These are phyloP conservation scores for Alces alces DNA, from an alignment of 2,113 vertebrate species.

Conservation along the genomic window DNA sequence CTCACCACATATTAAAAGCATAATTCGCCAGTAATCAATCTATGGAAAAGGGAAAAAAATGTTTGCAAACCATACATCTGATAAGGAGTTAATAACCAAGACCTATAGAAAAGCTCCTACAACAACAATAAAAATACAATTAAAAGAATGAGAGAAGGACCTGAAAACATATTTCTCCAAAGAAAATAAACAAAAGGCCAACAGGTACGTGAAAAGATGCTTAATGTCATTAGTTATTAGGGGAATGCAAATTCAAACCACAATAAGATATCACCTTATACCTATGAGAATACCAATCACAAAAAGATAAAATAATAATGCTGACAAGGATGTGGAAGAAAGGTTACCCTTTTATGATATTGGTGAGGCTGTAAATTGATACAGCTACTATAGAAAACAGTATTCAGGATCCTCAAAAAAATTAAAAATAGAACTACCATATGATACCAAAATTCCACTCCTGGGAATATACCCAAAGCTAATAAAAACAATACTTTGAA, in stretches of 20 bases:
- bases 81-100: background rate
- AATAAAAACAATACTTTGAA: background rate
- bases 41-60: background rate
- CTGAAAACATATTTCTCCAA: background rate
- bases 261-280: background rate
- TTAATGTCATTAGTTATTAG: background rate
- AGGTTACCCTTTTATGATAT: background rate
- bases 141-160: background rate
- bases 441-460: background rate
- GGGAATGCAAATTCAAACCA: background rate
- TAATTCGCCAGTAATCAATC: background rate
- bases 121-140: background rate
- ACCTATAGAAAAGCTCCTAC: background rate
- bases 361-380: background rate
- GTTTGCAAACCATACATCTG: background rate
- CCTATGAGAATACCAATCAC: background rate
- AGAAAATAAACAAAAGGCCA: background rate
- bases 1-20: background rate
- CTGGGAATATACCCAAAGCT: background rate
- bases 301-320: background rate
- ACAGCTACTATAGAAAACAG: background rate
- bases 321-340: background rate
- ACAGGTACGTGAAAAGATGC: background rate
- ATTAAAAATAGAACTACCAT: background rate
- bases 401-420: background rate